Conservation (phyloP, 2,888 invertebrate species). For the Conistra vaccinii region DNA sequence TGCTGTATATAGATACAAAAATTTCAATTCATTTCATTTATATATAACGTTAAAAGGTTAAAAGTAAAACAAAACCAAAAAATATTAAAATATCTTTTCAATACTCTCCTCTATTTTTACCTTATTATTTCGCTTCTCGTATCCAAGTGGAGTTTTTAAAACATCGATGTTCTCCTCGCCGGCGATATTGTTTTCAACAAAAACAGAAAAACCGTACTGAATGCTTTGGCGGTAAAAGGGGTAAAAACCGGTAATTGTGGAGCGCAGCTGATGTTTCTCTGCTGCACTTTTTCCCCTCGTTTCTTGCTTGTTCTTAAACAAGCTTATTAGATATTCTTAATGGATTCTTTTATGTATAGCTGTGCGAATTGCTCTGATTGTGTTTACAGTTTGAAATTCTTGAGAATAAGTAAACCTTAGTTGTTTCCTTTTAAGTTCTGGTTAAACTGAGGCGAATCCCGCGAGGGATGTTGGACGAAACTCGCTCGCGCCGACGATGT, state of each 20-base stretch:
- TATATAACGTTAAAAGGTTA: background rate
- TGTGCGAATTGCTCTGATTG: background rate
- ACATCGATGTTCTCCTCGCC: slow-evolving; percentile 21
- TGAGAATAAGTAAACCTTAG: background rate
- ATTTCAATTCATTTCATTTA: background rate
- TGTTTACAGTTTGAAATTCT: background rate
- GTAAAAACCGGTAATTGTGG: slow-evolving; percentile 47
- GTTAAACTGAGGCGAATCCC: background rate
- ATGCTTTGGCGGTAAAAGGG: slow-evolving; percentile 42
- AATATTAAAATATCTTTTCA: background rate
- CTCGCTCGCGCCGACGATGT: background rate
- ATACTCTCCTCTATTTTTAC: background rate
- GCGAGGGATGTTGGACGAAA: background rate
- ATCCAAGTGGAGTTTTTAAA: slow-evolving; percentile 17
- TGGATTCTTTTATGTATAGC: slow-evolving; percentile 12
- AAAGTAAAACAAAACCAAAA: background rate
- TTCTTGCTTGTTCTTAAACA: slow-evolving; percentile 31
- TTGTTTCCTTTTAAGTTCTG: background rate
- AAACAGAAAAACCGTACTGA: slow-evolving; percentile 35
- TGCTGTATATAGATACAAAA: background rate
- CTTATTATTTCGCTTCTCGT: slow-evolving; percentile 1
- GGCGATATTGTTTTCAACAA: slow-evolving; percentile 49
- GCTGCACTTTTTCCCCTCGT: slow-evolving; percentile 4
- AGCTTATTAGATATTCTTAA: slow-evolving; percentile 24
- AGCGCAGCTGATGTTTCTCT: slow-evolving; percentile 27